Evolutionary conservation across 1,140 invertebrate genomes (phyloP).

Genomic region (Brachionus asplanchnoidis): DNA sequence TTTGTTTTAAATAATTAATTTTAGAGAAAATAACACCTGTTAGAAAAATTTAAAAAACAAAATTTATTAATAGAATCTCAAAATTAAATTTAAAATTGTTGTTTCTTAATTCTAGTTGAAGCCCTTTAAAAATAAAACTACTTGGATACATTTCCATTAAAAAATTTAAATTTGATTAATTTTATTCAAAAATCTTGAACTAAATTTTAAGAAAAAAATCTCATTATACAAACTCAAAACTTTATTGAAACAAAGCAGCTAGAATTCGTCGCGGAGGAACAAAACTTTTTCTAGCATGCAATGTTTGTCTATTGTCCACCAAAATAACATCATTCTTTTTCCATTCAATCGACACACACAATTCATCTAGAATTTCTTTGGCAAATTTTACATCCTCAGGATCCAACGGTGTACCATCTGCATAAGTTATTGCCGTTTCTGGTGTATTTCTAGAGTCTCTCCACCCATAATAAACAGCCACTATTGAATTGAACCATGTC

Average conservation of each 20-base stretch:
- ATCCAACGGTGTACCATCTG: slow-evolving; percentile 45
- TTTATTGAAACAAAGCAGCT: slow-evolving; percentile 45
- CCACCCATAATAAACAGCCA: slow-evolving; percentile 49
- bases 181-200: no score
- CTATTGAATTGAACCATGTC: slow-evolving; percentile 51
- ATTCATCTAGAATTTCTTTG: slow-evolving; percentile 45
- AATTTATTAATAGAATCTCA: no score
- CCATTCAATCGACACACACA: slow-evolving; percentile 47
- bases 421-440: slow-evolving; percentile 47
- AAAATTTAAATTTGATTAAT: no score
- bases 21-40: no score
- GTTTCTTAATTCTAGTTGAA: no score
- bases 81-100: no score
- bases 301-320: slow-evolving; percentile 48
- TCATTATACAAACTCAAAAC: no score
- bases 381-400: slow-evolving; percentile 45
- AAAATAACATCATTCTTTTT: slow-evolving; percentile 47
- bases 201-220: no score
- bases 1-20: no score
- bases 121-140: no score
- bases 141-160: no score
- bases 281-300: slow-evolving; percentile 47
- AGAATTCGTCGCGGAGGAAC: slow-evolving; percentile 48
- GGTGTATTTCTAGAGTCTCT: slow-evolving; percentile 47
- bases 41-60: no score